Evolutionary conservation across 2,113 vertebrate species (phyloP), one percentile per base, ranked within the genome.

Genomic region (Petroica traversi): DNA sequence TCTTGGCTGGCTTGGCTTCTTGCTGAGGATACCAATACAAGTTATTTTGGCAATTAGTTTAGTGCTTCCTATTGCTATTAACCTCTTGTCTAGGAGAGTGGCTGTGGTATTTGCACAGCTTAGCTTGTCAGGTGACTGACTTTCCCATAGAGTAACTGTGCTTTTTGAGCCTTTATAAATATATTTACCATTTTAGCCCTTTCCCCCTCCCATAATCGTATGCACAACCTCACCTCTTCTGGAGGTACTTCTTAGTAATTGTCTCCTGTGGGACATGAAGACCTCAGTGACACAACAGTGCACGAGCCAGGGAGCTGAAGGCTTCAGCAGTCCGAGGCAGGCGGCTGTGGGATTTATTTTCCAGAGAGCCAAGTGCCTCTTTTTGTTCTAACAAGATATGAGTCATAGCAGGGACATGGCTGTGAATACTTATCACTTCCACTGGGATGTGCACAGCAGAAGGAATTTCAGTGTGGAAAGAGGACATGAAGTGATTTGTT

Each of bases 351-450:
- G 40, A 59, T 45, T 93, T 87, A 80, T 92, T 62, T 85, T 78
- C 64, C 51, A 28, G n/a, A 58, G 57, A 92, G 9, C 71, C 77
- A 73, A 91, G 64, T 63, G 40, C 40, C 19, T 92, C 74, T 88
- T 95, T 95, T 73, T 94, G 85, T 77, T 92, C 81, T 96, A 88
- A 95, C 79, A 88, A 88, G 75, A 43, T 67, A 69, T 94, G 90
- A 95, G 82, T 96, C 95, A 95, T 80, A 63, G 67, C 52, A 88
- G 63, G 72, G 75, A 95, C 55, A n/a, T 86, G 92, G 68, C 67
- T 96, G 46, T 88, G 85, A 85, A 94, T 94, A 95, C 59, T 90
- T 94, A 88, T 79, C 8, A 18, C 59, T 88, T 88, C 93, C 81
- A 79, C 75, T 92, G 89, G 59, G 85, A 63, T 86, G 67, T 55